These are phyloP conservation scores for Halichondria panicea DNA, from an alignment of 37 sponge, comb jelly and placozoan genomes.

Conservation along the genomic window DNA sequence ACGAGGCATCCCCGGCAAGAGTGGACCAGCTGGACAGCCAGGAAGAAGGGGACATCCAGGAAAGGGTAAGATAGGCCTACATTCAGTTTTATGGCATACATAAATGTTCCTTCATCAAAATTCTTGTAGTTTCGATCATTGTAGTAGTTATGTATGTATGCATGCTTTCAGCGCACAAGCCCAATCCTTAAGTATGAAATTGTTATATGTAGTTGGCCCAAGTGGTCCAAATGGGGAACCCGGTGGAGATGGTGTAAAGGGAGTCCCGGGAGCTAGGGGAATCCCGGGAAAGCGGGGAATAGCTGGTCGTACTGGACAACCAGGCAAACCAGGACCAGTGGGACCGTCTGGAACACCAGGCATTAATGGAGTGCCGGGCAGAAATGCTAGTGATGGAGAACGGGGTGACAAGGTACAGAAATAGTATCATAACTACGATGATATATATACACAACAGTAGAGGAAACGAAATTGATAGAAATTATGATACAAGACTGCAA, in stretches of 20 bases:
- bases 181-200: no score
- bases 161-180: no score
- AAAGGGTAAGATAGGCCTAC: background rate
- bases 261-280: background rate
- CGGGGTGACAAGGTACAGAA: background rate
- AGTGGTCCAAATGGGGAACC: conserved; percentile 3
- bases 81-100: background rate
- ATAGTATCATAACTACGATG: no score
- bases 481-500: no score
- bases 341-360: conserved; percentile 3
- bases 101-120: background rate
- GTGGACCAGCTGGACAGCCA: background rate
- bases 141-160: no score
- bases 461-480: no score
- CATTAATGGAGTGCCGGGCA: conserved; percentile 4
- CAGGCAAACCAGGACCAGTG: background rate
- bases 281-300: background rate
- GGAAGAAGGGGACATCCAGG: conserved; percentile 13
- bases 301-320: background rate
- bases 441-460: no score
- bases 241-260: background rate
- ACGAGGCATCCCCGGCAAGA: no score
- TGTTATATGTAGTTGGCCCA: background rate
- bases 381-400: background rate
- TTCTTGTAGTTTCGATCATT: no score